phyloP scores from a whole-genome alignment of 23 tunicate genomes.

The Ciona savignyi region DNA sequence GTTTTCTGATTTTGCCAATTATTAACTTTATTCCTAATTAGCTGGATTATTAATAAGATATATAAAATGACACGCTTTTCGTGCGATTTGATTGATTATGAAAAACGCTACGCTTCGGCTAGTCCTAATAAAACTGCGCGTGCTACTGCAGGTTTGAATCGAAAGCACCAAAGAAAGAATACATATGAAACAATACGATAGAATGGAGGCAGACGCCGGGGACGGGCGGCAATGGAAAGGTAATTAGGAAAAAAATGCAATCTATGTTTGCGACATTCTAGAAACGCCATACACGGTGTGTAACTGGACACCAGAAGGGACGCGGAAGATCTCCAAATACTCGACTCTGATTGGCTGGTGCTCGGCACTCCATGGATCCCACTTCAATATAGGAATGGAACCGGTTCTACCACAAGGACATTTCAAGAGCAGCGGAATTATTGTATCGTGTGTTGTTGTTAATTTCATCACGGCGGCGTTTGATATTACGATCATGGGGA shows the following conservation, averaged over 20 bases:
- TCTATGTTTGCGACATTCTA: background rate
- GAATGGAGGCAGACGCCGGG: background rate
- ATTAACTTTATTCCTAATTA: no score
- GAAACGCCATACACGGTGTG: background rate
- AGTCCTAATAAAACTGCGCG: background rate
- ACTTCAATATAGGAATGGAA: constrained; percentile 12
- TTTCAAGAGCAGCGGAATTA: constrained; percentile 44
- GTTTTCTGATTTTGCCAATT: no score
- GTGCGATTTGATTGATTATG: background rate
- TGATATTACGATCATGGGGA: no score
- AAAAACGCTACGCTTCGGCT: background rate
- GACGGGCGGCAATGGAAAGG: background rate
- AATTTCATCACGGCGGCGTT: no score
- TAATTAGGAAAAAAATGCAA: background rate
- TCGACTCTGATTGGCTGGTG: constrained; percentile 39
- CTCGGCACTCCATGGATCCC: constrained; percentile 9
- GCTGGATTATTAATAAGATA: no score
- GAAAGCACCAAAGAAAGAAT: background rate
- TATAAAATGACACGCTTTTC: background rate
- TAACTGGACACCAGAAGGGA: constrained; percentile 44
- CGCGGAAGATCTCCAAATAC: constrained; percentile 15
- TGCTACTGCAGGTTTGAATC: no score
- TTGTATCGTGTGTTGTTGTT: background rate
- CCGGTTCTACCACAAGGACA: constrained; percentile 49
- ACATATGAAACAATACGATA: background rate